These are phyloP conservation scores for Polymixis flavicincta DNA, from an alignment of 2,888 invertebrate genomes.

Conservation along the genomic window DNA sequence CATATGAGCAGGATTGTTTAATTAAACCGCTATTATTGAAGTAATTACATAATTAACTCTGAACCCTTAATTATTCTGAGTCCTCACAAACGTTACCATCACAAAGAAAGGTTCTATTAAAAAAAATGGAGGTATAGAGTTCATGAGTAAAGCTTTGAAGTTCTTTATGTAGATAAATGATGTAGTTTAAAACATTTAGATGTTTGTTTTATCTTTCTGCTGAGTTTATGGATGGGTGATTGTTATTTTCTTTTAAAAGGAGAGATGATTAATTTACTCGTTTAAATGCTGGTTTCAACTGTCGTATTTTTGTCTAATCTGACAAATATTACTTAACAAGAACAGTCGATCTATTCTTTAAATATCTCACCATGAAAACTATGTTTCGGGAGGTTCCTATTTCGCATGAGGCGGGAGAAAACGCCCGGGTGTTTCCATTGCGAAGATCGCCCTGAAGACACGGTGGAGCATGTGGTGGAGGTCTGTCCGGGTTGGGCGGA, in stretches of 20 bases:
- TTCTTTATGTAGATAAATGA: constrained; percentile 1
- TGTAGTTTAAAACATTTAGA: not conserved
- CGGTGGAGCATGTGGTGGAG: too few species aligned
- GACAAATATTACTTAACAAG: too few species aligned
- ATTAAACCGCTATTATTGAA: constrained; percentile 44
- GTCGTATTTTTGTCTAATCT: too few species aligned
- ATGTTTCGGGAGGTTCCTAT: too few species aligned
- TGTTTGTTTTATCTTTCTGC: not conserved
- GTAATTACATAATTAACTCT: constrained; percentile 47
- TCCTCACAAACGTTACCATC: constrained; percentile 41
- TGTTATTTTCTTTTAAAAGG: not conserved
- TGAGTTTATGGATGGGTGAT: not conserved
- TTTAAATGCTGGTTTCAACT: not conserved
- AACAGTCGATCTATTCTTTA: too few species aligned
- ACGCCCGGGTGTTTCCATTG: too few species aligned
- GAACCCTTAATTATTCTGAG: constrained; percentile 51
- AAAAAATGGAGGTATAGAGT: constrained; percentile 21
- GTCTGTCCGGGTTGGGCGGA: too few species aligned
- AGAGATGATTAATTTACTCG: not conserved
- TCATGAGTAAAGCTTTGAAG: constrained; percentile 39
- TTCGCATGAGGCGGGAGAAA: too few species aligned
- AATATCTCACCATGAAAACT: too few species aligned
- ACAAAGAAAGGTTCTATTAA: constrained; percentile 42
- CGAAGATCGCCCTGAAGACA: too few species aligned
- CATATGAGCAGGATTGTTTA: constrained; percentile 30